phyloP scores from a whole-genome alignment of 1,140 invertebrate species.

The Ceratosolen solmsi region DNA sequence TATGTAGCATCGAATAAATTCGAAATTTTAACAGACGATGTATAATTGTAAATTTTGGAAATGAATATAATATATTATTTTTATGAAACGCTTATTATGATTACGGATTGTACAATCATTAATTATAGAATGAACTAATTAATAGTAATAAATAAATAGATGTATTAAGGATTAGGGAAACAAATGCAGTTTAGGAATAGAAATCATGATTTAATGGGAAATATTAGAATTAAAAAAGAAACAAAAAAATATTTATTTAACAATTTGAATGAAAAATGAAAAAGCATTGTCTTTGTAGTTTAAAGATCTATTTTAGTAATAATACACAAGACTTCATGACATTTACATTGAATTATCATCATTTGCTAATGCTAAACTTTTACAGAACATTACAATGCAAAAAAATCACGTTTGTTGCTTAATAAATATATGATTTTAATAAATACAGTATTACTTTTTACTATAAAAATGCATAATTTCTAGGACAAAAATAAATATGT shows the following conservation, averaged over 20 bases:
- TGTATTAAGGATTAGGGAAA: background rate
- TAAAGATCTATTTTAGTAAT: no score
- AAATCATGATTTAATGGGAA: no score
- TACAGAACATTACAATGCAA: background rate
- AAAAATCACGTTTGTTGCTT: background rate
- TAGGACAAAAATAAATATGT: background rate
- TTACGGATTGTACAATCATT: background rate
- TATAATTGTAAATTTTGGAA: background rate
- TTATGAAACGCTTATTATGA: background rate
- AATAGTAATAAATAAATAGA: background rate
- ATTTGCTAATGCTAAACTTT: no score
- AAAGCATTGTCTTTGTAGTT: no score
- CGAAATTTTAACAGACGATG: constrained; percentile 56
- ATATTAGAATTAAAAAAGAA: no score
- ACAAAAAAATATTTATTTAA: no score
- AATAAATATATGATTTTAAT: no score
- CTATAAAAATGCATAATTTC: background rate
- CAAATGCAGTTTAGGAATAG: no score
- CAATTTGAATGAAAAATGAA: no score
- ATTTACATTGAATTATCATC: no score
- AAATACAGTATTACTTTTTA: background rate
- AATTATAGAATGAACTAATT: background rate
- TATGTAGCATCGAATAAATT: constrained; percentile 67
- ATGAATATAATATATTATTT: background rate
- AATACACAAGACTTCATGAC: no score